phyloP scores from a whole-genome alignment of 2,797 vertebrate species.

The Diceros bicornis region DNA sequence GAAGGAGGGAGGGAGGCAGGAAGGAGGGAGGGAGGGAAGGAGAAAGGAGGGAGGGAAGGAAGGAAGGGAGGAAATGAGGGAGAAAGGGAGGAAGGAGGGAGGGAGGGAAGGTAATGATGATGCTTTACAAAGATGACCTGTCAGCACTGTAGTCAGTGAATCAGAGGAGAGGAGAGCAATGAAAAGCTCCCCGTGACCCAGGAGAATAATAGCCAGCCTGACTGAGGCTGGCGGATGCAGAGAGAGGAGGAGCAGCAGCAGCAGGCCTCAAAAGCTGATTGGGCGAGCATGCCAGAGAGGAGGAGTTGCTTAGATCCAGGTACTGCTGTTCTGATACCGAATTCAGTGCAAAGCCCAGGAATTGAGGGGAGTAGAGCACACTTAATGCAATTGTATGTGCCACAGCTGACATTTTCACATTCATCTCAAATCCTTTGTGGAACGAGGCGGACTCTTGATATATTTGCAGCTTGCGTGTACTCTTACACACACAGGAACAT shows the following conservation, averaged over 20 bases:
- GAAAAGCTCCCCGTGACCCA: not conserved
- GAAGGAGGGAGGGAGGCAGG: not conserved
- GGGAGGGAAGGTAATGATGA: too few relatives aligned
- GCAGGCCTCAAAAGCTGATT: not conserved
- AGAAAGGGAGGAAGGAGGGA: too few relatives aligned
- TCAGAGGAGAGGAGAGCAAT: not conserved
- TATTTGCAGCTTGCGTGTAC: not conserved
- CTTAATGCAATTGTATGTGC: rapidly evolving
- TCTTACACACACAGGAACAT: not conserved
- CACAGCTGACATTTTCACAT: not conserved
- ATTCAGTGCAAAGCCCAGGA: not conserved
- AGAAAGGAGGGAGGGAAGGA: too few relatives aligned
- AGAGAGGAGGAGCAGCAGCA: not conserved
- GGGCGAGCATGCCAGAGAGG: too few relatives aligned
- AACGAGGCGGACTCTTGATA: not conserved
- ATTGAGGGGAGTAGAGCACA: rapidly evolving
- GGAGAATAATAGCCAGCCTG: not conserved
- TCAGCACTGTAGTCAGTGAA: too few relatives aligned
- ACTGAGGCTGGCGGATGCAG: too few relatives aligned
- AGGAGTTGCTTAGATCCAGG: not conserved
- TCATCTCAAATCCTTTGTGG: not conserved
- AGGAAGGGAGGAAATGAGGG: too few relatives aligned
- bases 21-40: not conserved
- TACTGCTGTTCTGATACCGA: too few relatives aligned
- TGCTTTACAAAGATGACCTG: too few relatives aligned